These are phyloP conservation scores for Melanerpes aurifrons DNA, from an alignment of 2,113 vertebrate species.

Conservation along the genomic window DNA sequence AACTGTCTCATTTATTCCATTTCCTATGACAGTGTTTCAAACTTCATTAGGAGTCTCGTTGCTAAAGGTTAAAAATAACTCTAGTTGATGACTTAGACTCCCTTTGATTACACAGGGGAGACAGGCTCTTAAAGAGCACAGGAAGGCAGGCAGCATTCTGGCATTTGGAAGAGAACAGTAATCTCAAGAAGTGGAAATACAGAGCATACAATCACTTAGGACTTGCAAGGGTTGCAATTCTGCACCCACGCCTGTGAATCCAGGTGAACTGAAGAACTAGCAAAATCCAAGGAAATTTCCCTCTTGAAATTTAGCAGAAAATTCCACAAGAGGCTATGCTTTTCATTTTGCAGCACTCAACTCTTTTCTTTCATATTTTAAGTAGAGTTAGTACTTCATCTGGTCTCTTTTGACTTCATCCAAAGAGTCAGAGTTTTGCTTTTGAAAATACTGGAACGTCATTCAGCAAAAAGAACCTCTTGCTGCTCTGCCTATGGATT, in stretches of 20 bases:
- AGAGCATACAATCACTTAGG: background rate
- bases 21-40: constrained; percentile 7
- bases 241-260: background rate
- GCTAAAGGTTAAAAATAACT: constrained; percentile 26
- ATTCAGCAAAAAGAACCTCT: background rate
- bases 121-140: background rate
- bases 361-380: background rate
- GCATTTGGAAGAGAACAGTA: background rate
- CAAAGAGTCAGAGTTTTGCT: background rate
- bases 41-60: background rate
- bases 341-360: background rate
- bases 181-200: background rate
- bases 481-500: background rate
- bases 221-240: background rate
- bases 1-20: background rate
- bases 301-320: background rate
- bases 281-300: background rate
- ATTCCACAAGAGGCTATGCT: fast-evolving
- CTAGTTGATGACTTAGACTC: background rate
- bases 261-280: background rate
- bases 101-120: background rate
- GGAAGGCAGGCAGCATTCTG: background rate
- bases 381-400: background rate
- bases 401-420: background rate
- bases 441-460: background rate